Evolutionary conservation across 2,113 vertebrate species (phyloP).

Genomic region (Corythornis madagascariensis): DNA sequence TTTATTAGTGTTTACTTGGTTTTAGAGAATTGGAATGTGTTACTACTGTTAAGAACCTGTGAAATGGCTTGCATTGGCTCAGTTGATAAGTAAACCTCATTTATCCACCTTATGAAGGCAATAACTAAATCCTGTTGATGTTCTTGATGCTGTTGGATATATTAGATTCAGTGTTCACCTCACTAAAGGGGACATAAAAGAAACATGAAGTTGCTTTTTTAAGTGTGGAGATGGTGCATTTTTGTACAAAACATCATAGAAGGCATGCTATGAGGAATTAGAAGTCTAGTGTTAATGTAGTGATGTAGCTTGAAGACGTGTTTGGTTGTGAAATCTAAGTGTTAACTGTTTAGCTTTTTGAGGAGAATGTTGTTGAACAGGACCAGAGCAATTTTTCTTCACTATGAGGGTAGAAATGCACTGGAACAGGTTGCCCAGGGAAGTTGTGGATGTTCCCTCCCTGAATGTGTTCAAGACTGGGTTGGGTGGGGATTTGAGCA

Average conservation of each 20-base stretch:
- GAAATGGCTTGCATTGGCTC: background rate
- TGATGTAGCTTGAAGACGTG: background rate
- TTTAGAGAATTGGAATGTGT: background rate
- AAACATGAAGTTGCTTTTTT: background rate
- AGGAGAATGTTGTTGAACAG: background rate
- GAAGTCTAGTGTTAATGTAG: background rate
- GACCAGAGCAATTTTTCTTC: background rate
- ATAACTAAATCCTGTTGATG: background rate
- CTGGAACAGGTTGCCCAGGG: background rate
- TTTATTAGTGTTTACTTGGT: background rate
- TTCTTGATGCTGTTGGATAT: background rate
- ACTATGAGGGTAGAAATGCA: background rate
- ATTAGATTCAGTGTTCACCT: background rate
- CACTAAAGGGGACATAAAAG: background rate
- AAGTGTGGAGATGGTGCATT: background rate
- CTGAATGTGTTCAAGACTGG: background rate
- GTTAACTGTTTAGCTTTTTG: background rate
- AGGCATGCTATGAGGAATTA: background rate
- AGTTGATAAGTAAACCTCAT: constrained; percentile 33
- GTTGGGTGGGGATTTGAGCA: background rate
- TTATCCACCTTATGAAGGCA: background rate
- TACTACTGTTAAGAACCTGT: background rate
- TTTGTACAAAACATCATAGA: rapidly evolving
- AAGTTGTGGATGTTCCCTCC: background rate
- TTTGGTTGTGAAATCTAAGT: background rate